These are phyloP conservation scores for Larimichthys polyactis DNA, from an alignment of 2,113 vertebrate species.

Conservation along the genomic window DNA sequence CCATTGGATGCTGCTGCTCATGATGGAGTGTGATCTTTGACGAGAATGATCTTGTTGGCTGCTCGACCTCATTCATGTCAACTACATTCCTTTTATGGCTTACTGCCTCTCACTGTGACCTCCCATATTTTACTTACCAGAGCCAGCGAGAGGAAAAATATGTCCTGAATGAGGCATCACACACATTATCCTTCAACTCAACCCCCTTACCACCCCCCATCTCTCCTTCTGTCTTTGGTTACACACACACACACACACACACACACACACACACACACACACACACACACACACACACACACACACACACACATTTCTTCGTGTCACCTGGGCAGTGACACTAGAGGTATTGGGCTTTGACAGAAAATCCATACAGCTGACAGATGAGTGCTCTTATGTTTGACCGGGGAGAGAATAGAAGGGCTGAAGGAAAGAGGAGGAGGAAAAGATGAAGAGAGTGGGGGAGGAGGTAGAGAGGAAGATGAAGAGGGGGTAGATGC, in stretches of 20 bases:
- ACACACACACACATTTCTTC: slow-evolving; percentile 32
- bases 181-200: slow-evolving; percentile 43
- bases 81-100: slow-evolving; percentile 48
- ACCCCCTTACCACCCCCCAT: not conserved
- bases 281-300: not conserved
- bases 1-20: slow-evolving; percentile 21
- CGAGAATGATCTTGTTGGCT: slow-evolving; percentile 41
- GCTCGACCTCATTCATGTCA: slow-evolving; percentile 51
- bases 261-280: slow-evolving; percentile 34
- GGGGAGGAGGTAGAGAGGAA: slow-evolving; percentile 22
- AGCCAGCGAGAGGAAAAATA: slow-evolving; percentile 27
- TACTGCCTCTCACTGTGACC: slow-evolving; percentile 49
- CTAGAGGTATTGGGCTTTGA: slow-evolving; percentile 64
- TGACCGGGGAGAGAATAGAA: slow-evolving; percentile 70
- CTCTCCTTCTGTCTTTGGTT: slow-evolving; percentile 19
- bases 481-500: slow-evolving; percentile 14
- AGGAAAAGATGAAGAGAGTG: slow-evolving; percentile 36
- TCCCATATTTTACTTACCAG: slow-evolving; percentile 52
- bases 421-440: slow-evolving; percentile 39
- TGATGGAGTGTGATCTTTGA: slow-evolving; percentile 60
- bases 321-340: slow-evolving; percentile 62
- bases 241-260: not conserved
- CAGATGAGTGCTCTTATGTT: slow-evolving; percentile 69
- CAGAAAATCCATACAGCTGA: slow-evolving; percentile 79
- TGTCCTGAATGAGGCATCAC: slow-evolving; percentile 11